Evolutionary conservation across 2,888 invertebrate species (phyloP), one percentile per base, ranked within the genome.

Genomic region (Microctonus aethiopoides): DNA sequence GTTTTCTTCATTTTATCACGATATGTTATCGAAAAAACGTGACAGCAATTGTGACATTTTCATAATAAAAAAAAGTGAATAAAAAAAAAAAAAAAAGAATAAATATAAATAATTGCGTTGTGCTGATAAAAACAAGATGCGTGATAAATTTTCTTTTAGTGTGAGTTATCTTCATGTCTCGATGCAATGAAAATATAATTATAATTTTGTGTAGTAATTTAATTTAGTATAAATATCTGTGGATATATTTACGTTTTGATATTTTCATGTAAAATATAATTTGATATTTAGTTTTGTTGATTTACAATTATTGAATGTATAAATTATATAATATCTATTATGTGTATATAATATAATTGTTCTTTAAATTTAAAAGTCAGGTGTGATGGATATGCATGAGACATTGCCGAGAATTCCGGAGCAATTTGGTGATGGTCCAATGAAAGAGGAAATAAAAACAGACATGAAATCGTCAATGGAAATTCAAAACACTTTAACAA

Each of bases 341-440:
- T 56, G 2, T 9, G 32, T 68, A 20, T 46, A 0, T 6, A 46
- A 46, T 46, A n/a, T 1, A 46, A 16, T n/a, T 46, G 6, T 16
- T 46, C 16, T 2, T 10, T 54, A 2, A 34, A 54, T 76, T 77
- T 20, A 77, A 83, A n/a, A n/a, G 83, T 77, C 81, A 54, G 79
- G 78, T 54, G 78, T 81, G 69, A 70, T 79, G 71, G 83, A 83
- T 62, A 76, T 80, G 75, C 79, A 78, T 72, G 83, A 79, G 72
- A 78, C 78, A 52, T 73, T 81, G 67, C 76, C 81, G 56, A 81
- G 74, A 70, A 77, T 81, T 52, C 76, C 80, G 70, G 81, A 80
- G 56, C 81, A 80, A 72, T 80, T 79, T 69, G 78, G 72, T n/a
- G 80, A 79, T 54, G 76, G 73, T 4, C 73, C 75, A 63, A 76